Conservation (phyloP, 92 coral and sea anemone genomes). For the Nematostella vectensis region DNA sequence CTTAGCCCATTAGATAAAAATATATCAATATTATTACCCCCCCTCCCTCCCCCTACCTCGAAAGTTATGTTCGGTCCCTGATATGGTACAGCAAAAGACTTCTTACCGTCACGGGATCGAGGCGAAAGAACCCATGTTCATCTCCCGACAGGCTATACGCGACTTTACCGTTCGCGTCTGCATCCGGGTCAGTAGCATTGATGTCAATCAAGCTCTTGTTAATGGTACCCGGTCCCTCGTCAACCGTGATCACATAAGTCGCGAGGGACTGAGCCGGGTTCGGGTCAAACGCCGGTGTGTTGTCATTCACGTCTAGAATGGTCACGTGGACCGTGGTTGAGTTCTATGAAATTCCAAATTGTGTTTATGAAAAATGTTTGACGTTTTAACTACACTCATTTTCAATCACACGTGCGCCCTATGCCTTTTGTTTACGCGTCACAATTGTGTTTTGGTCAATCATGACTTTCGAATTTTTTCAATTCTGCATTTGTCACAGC, state of each 20-base stretch:
- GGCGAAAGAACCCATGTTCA: constrained; percentile 35
- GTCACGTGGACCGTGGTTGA: constrained; percentile 40
- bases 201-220: constrained; percentile 35
- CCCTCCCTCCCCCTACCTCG: too few relatives aligned
- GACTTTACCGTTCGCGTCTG: constrained; percentile 55
- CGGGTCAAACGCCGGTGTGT: constrained; percentile 63
- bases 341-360: too few relatives aligned
- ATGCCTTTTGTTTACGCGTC: too few relatives aligned
- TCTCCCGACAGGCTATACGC: constrained; percentile 58
- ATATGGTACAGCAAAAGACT: too few relatives aligned
- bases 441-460: too few relatives aligned
- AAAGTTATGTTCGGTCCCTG: too few relatives aligned
- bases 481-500: too few relatives aligned
- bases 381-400: too few relatives aligned
- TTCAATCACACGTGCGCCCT: too few relatives aligned
- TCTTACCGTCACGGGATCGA: constrained; percentile 54
- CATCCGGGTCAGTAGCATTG: constrained; percentile 86
- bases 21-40: too few relatives aligned
- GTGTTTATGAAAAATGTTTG: not conserved
- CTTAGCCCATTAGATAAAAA: too few relatives aligned
- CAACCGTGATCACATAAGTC: constrained; percentile 24
- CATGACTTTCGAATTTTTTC: too few relatives aligned
- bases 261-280: constrained; percentile 32
- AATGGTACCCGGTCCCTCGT: constrained; percentile 53
- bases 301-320: constrained; percentile 66